Evolutionary conservation across 2,888 invertebrate genomes (phyloP), one percentile per base, ranked within the genome.

Genomic region (Ganaspis brasiliensis): DNA sequence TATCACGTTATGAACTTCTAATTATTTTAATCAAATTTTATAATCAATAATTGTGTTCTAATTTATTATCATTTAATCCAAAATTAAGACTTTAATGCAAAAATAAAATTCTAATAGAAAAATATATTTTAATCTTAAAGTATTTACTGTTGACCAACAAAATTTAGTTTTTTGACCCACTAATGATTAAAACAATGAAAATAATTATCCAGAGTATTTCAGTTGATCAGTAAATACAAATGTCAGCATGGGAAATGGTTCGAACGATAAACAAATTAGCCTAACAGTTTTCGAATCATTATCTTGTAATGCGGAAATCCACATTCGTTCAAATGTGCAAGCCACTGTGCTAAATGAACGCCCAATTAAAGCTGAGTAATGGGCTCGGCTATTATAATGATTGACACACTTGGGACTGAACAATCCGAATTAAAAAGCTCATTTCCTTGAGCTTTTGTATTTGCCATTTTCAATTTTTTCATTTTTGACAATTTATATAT

Each of bases 311-410:
- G 61, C 12, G 61, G 19, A 61, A 10, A 61, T 61, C 37, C 19
- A 21, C 61, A 61, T 37, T 61, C 37, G 37, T 19, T 61, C 37
- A 37, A 1, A 37, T 37, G 61, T 37, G 37, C 31, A 61, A 37
- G 21, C 37, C 12, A 35, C 31, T 59, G 10, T 59, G 31, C n/a
- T 4, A 16, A 61, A 37, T 61, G 12, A 61, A 61, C 19, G 61
- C 37, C 35, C 61, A 61, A 61, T 37, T 61, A 35, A 12, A 10
- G 19, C 21, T 61, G 61, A 61, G 19, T 61, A 61, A 61, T 61
- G 37, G 12, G 61, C 37, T 19, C 4, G 6, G 12, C 61, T 12
- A 37, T 37, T 61, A 35, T 35, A 59, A 59, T 35, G 10, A 59
- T 59, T 59, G 31, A 59, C 8, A 31, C 31, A 31, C 6, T 19